These are phyloP conservation scores for Patella caerulea DNA, from an alignment of 2,888 invertebrate genomes.

Conservation along the genomic window DNA sequence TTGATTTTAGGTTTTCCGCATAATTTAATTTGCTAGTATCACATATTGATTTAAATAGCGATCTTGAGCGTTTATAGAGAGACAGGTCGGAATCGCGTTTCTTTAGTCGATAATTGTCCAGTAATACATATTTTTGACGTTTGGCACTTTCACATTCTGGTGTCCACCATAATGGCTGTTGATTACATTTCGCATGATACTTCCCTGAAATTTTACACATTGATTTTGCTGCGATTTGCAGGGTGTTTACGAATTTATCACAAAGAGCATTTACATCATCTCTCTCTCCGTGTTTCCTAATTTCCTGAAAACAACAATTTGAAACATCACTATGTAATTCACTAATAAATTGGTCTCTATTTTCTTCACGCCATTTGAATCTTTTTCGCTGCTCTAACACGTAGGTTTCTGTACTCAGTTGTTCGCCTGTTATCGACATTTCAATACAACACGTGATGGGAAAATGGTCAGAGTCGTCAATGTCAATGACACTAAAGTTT, in stretches of 20 bases:
- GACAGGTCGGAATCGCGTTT: not conserved
- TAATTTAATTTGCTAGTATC: not conserved
- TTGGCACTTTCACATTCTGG: not conserved
- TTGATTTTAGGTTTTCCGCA: not conserved
- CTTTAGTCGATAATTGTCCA: not conserved
- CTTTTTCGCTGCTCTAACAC: not conserved
- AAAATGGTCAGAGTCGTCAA: conserved; percentile 1
- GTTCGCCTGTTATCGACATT: not conserved
- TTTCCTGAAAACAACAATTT: not conserved
- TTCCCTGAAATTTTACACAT: not conserved
- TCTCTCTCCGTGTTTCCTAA: not conserved
- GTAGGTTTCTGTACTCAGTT: not conserved
- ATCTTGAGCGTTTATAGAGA: not conserved
- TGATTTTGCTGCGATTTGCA: not conserved
- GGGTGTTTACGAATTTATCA: not conserved
- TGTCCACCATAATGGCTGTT: not conserved
- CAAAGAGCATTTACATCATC: not conserved
- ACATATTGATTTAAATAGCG: not conserved
- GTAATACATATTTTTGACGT: not conserved
- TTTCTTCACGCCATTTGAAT: not conserved
- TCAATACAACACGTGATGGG: not conserved
- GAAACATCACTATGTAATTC: not conserved
- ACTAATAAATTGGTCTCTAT: not conserved
- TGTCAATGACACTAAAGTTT: not conserved
- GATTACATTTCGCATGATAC: not conserved